Evolutionary conservation across 2,888 invertebrate species (phyloP).

Genomic region (Hirtodrosophila trivittata): DNA sequence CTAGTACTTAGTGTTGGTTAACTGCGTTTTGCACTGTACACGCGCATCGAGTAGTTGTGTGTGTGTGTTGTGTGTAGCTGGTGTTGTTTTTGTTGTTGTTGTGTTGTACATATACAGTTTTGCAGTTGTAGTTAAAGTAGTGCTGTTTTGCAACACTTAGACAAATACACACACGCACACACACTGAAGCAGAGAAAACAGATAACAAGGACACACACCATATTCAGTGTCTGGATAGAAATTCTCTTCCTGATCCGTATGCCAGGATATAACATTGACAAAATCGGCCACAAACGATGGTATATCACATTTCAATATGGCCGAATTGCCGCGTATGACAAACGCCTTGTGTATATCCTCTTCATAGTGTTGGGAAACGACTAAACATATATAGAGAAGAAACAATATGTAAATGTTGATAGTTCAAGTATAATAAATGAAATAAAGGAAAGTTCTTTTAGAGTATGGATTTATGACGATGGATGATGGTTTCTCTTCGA

Average conservation of each 20-base stretch:
- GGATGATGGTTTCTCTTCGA: too few relatives aligned
- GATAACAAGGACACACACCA: conserved; percentile 83
- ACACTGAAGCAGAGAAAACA: conserved; percentile 5
- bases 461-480: too few relatives aligned
- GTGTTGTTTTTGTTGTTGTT: conserved; percentile 27
- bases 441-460: too few relatives aligned
- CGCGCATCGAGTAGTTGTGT: too few relatives aligned
- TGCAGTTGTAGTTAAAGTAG: conserved; percentile 53
- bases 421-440: conserved; percentile 27
- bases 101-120: conserved; percentile 35
- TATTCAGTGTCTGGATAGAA: conserved; percentile 84
- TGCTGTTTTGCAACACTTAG: conserved; percentile 54
- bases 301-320: conserved; percentile 94
- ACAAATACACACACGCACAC: conserved; percentile 54
- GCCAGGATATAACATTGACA: conserved; percentile 94
- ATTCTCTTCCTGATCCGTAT: conserved; percentile 87
- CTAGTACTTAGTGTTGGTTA: conserved; percentile 59
- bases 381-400: conserved; percentile 84
- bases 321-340: conserved; percentile 94
- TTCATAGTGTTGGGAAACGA: conserved; percentile 95
- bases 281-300: conserved; percentile 97
- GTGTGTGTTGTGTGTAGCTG: conserved; percentile 29
- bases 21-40: conserved; percentile 53
- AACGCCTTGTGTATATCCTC: conserved; percentile 96
- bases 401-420: conserved; percentile 21